Evolutionary conservation across 2,113 vertebrate genomes (phyloP), one percentile per base, ranked within the genome.

Genomic region (Peromyscus californicus): DNA sequence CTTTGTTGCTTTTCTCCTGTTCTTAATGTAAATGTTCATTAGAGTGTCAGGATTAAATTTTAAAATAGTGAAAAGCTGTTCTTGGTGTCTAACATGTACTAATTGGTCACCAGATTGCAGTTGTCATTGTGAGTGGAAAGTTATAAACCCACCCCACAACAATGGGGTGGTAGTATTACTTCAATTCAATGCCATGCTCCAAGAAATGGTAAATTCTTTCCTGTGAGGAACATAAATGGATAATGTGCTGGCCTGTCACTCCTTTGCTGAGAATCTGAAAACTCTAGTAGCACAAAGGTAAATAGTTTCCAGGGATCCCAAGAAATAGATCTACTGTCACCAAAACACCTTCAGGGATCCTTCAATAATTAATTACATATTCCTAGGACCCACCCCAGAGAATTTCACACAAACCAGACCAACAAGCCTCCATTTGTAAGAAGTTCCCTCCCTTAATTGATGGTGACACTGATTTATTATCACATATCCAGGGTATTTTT

Each of bases 291-390:
- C 93, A 86, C 21, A 85, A 89, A 83, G 22, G 12, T 29, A 92
- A 91, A 83, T 57, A 92, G 13, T 94, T 97, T 89, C 36, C 54
- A 85, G 13, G 17, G 54, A 89, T 95, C 65, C 51, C 29, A 48
- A 72, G 75, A 93, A 29, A 91, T 26, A 84, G 17, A 31, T 54
- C 21, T 7, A 76, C 7, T 48, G n/a, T 94, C 83, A 94, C 63
- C 39, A 79, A 90, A 93, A 97, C 36, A 90, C 3, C 65, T 12
- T 39, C 70, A 72, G 36, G 31, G 92, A 70, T 1, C 36, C 59
- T 97, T 95, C 48, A 67, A 57, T 95, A 89, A 90, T 31, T 95
- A 89, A 90, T 31, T 45, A 72, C 29, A 39, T 65, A 65, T 42
- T 82, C 36, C 65, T 74, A 42, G 0, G 16, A 72, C 7, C 42